A percentile compares a stretch with the other conserved stretches of the same genome.
Evolutionary conservation across 2,888 invertebrate species (phyloP).

Genomic region (Meiosimyza decipiens): DNA sequence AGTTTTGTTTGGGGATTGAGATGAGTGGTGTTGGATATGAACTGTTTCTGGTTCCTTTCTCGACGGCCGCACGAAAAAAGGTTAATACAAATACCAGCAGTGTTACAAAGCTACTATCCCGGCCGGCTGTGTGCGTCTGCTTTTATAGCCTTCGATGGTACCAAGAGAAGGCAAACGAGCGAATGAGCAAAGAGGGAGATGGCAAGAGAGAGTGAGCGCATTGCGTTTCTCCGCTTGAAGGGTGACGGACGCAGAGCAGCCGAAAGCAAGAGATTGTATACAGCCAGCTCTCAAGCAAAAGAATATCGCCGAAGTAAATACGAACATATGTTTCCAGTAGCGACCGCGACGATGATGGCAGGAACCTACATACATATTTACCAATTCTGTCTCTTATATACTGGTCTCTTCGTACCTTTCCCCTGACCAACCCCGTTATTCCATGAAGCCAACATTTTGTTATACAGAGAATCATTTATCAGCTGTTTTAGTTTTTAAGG

Average conservation of each 20-base stretch:
- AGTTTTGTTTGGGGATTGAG: neutral
- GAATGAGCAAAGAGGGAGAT: neutral
- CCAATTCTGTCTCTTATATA: neutral
- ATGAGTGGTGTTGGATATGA: conserved; percentile 25
- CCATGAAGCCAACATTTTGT: neutral
- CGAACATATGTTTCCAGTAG: conserved; percentile 2
- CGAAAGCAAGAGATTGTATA: too few relatives aligned
- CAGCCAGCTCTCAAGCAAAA: neutral
- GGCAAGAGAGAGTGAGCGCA: neutral
- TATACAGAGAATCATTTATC: conserved; percentile 10
- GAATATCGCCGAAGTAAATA: neutral
- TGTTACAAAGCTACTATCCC: conserved; percentile 66
- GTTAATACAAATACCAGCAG: conserved; percentile 53
- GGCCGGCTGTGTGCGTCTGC: conserved; percentile 61
- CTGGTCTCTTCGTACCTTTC: neutral
- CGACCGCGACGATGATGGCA: neutral
- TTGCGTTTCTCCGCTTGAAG: neutral
- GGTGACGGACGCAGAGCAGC: too few relatives aligned
- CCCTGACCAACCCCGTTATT: neutral
- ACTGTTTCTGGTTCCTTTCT: conserved; percentile 16
- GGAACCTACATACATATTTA: neutral
- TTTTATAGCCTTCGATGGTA: conserved; percentile 59
- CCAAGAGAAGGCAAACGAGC: neutral
- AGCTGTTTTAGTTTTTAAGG: conserved; percentile 17
- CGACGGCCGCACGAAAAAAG: conserved; percentile 24